Conservation (phyloP, 2,888 invertebrate genomes). For the Campopleginae sp. region DNA sequence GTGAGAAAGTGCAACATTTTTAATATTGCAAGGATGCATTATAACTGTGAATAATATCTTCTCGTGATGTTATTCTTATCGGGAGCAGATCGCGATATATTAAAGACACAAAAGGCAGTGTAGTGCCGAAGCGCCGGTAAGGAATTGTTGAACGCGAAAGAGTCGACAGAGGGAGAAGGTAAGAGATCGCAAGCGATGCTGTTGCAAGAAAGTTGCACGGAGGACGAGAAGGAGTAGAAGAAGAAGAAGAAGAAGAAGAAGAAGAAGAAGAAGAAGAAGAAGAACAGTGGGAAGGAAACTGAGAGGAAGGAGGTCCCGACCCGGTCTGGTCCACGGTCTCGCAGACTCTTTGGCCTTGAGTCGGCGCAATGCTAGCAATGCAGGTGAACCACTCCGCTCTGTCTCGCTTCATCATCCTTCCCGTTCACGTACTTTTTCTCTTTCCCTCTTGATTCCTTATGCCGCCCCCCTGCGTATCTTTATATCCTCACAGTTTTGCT, state of each 20-base stretch:
- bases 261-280: constrained; percentile 66
- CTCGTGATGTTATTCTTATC: constrained; percentile 5
- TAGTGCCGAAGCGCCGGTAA: constrained; percentile 81
- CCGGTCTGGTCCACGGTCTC: constrained; percentile 81
- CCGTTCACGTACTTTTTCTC: constrained; percentile 62
- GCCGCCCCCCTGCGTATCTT: constrained; percentile 1
- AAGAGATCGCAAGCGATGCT: constrained; percentile 73
- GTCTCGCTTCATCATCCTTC: constrained; percentile 74
- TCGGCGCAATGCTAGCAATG: constrained; percentile 84
- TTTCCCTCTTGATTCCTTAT: constrained; percentile 59
- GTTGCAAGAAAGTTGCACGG: constrained; percentile 64
- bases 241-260: constrained; percentile 62
- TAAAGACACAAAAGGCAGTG: constrained; percentile 37
- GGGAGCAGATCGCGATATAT: constrained; percentile 25
- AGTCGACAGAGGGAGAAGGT: constrained; percentile 61
- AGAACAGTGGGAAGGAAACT: constrained; percentile 77
- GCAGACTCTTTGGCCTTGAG: constrained; percentile 83
- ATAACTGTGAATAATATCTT: background rate
- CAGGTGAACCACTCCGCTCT: constrained; percentile 83
- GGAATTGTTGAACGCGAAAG: constrained; percentile 82
- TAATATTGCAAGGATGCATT: background rate
- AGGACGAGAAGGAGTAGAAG: constrained; percentile 58
- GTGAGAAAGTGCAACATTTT: constrained; percentile 4
- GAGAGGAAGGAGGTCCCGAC: constrained; percentile 82
- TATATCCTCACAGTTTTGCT: constrained; percentile 30